Conservation (phyloP, 2,797 vertebrate species). For the Acanthurus tractus region DNA sequence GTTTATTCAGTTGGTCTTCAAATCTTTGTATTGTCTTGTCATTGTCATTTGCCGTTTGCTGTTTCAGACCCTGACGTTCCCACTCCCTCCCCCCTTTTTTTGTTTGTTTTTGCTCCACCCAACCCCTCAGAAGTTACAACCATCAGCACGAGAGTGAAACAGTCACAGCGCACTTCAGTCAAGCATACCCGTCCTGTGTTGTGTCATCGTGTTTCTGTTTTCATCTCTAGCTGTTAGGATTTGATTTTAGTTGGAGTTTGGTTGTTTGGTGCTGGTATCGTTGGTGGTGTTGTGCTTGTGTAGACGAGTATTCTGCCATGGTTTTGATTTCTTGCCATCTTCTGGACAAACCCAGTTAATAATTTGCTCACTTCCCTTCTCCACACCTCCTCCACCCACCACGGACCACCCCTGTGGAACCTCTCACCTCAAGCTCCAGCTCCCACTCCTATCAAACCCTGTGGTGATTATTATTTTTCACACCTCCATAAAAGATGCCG, state of each 20-base stretch:
- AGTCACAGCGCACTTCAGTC: conserved; percentile 70
- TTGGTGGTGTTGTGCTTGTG: conserved; percentile 80
- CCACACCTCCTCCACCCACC: conserved; percentile 74
- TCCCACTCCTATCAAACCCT: conserved; percentile 69
- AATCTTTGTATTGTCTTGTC: conserved; percentile 78
- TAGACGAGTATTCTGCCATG: conserved; percentile 78
- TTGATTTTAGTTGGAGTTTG: conserved; percentile 74
- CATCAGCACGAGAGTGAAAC: conserved; percentile 80
- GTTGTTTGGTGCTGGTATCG: conserved; percentile 79
- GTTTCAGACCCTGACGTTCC: conserved; percentile 72
- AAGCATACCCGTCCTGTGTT: conserved; percentile 77
- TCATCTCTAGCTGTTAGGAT: conserved; percentile 72
- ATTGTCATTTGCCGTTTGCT: conserved; percentile 78
- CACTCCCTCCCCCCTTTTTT: conserved; percentile 17
- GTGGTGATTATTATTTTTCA: conserved; percentile 80
- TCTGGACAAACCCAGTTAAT: conserved; percentile 76
- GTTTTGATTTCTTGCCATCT: conserved; percentile 85
- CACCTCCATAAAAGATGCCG: conserved; percentile 81
- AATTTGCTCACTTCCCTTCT: conserved; percentile 72
- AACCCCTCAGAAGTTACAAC: conserved; percentile 78
- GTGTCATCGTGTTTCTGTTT: conserved; percentile 76
- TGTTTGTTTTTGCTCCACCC: conserved; percentile 78
- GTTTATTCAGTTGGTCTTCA: conserved; percentile 54
- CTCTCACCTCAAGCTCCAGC: conserved; percentile 65
- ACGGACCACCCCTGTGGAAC: conserved; percentile 69